Evolutionary conservation across 2,797 vertebrate species (phyloP), one percentile per base, ranked within the genome.

Genomic region (Acridotheres tristis): DNA sequence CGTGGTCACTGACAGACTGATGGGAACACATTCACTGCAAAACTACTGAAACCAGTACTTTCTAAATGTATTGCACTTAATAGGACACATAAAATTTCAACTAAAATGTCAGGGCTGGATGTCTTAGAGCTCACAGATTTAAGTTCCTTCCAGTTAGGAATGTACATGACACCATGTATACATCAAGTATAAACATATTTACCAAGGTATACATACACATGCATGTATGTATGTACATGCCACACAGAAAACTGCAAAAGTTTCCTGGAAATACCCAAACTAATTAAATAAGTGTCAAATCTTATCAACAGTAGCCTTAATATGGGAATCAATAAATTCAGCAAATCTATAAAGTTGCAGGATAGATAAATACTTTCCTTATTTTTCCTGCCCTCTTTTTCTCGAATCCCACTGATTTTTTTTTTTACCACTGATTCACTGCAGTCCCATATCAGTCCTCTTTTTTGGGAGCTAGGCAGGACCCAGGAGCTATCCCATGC

Each of bases 201-300:
- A 71, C 30, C 20, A 40, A 53, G 32, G 51, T 9, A n/a, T 12
- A n/a, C 6, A 11, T 75, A n/a, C 8, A 21, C 6, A 23, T 18
- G 19, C 14, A 51, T 26, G 18, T 18, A 36, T 19, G 3, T 29
- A 51, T 40, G 9, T 11, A 54, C 10, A 45, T 8, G 84, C 11
- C 34, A 66, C 69, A 88, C 8, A 89, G 92, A 96, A 92, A 88
- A 45, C 66, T 58, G 43, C 83, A 95, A 58, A 96, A 95, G 50
- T 92, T 97, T 95, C 92, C 89, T 96, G 83, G 90, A 96, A 97
- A 96, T 82, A 71, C 48, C 85, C 84, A 93, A 96, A 85, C 16
- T 19, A 97, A 94, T 63, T 38, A 96, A 95, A 9, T 8, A 73
- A 95, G 48, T 76, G 77, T 90, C 88, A 93, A 84, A 88, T 95